Conservation (phyloP, 2,797 vertebrate species). For the Apodemus agrarius region DNA sequence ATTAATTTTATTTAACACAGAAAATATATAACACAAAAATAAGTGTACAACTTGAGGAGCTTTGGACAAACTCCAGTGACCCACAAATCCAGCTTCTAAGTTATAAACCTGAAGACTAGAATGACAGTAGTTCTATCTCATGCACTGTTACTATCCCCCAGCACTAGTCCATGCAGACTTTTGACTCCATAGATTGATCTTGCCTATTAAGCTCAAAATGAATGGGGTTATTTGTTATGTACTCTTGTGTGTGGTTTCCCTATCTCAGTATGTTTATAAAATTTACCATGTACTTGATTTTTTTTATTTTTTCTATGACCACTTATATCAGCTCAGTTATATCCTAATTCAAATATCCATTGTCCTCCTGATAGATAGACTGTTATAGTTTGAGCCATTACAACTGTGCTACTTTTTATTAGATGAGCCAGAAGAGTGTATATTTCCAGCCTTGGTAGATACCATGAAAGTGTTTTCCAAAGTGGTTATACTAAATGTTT, state of each 20-base stretch:
- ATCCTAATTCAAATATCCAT: background rate
- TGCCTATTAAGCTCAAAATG: background rate
- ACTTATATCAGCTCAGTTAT: background rate
- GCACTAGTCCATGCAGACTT: background rate
- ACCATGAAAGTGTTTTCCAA: background rate
- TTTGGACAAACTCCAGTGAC: background rate
- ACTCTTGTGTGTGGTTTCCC: constrained; percentile 1
- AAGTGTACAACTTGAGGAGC: background rate
- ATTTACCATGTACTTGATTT: background rate
- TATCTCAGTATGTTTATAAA: constrained; percentile 2
- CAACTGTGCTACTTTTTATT: background rate
- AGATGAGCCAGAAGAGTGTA: background rate
- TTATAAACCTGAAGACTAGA: background rate
- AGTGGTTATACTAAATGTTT: constrained; percentile 14
- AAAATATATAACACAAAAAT: background rate
- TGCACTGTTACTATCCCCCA: background rate
- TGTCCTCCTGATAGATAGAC: background rate
- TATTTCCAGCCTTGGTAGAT: background rate
- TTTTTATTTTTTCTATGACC: constrained; percentile 6
- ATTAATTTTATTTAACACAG: constrained; percentile 23
- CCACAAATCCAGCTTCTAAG: background rate
- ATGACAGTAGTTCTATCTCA: background rate
- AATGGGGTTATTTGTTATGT: background rate
- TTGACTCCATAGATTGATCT: background rate
- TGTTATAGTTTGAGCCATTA: background rate